Conservation (phyloP, 2,797 vertebrate species). For the Ibycter americanus region DNA sequence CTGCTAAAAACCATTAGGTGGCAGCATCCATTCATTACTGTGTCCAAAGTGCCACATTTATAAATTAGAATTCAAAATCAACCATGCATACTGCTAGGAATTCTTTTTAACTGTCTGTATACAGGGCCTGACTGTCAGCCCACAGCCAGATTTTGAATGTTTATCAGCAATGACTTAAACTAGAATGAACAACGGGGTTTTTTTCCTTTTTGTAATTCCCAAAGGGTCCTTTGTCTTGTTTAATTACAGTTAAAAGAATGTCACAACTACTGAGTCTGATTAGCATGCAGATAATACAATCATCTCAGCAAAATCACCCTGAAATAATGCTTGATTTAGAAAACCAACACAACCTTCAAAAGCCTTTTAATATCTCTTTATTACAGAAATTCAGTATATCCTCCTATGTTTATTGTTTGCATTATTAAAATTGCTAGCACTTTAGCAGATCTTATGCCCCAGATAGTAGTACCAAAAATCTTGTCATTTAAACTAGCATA, state of each 20-base stretch:
- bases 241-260: slow-evolving; percentile 5
- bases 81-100: neutral
- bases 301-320: neutral
- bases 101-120: neutral
- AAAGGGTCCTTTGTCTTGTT: slow-evolving; percentile 24
- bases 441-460: neutral
- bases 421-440: neutral
- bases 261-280: neutral
- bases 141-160: neutral
- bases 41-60: neutral
- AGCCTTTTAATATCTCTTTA: neutral
- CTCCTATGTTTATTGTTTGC: neutral
- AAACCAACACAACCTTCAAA: neutral
- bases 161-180: neutral
- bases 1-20: slow-evolving; percentile 48
- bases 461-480: neutral
- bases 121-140: neutral
- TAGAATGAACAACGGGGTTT: neutral
- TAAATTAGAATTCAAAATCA: slow-evolving; percentile 32
- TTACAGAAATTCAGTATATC: neutral
- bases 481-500: neutral
- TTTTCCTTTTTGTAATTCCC: neutral
- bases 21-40: slow-evolving; percentile 46
- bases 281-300: neutral
- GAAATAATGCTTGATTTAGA: neutral